Evolutionary conservation across 2,888 invertebrate genomes (phyloP).

Genomic region (Drosophila atroscutellata): DNA sequence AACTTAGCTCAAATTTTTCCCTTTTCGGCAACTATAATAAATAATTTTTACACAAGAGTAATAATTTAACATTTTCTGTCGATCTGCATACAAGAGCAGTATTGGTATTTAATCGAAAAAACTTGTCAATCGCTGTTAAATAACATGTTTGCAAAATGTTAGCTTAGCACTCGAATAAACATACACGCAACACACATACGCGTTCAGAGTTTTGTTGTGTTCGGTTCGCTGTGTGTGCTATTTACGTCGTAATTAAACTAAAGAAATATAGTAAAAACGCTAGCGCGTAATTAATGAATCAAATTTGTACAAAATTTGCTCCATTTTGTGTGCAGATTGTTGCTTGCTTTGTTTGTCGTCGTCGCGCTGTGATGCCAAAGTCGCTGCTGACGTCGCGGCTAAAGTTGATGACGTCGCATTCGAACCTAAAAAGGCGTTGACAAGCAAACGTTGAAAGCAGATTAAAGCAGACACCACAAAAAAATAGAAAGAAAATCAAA

Average conservation of each 20-base stretch:
- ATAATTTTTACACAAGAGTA: not conserved
- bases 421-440: slow-evolving; percentile 61
- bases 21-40: not conserved
- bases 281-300: slow-evolving; percentile 58
- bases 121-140: slow-evolving; percentile 16
- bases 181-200: slow-evolving; percentile 32
- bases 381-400: slow-evolving; percentile 44
- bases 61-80: not conserved
- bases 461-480: slow-evolving; percentile 35
- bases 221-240: slow-evolving; percentile 47
- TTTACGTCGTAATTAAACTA: slow-evolving; percentile 63
- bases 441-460: slow-evolving; percentile 63
- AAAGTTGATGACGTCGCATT: slow-evolving; percentile 55
- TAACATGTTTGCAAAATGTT: slow-evolving; percentile 23
- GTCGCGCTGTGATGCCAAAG: slow-evolving; percentile 19
- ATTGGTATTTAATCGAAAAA: not conserved
- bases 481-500: slow-evolving; percentile 23
- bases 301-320: slow-evolving; percentile 32
- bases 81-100: not conserved
- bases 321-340: slow-evolving; percentile 22
- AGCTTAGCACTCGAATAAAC: slow-evolving; percentile 20
- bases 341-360: slow-evolving; percentile 2
- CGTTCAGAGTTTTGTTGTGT: slow-evolving; percentile 42
- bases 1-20: not conserved
- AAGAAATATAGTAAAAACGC: slow-evolving; percentile 24